Evolutionary conservation across 2,797 vertebrate genomes (phyloP).

Genomic region (Xiphophorus birchmanni): DNA sequence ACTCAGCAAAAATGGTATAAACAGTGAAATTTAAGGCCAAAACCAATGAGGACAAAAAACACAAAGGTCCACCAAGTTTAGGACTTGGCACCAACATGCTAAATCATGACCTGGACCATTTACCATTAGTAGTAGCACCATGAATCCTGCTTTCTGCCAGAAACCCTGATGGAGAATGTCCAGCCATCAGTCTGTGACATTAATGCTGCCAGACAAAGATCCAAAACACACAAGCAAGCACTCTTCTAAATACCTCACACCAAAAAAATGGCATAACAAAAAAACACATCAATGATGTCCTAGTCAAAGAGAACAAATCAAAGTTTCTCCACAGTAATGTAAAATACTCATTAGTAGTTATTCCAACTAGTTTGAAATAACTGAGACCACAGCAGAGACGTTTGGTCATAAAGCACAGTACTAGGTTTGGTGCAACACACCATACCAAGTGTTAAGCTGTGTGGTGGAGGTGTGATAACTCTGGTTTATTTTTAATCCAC

Average conservation of each 20-base stretch:
- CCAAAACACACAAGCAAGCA: background rate
- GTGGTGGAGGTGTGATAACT: background rate
- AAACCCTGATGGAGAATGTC: background rate
- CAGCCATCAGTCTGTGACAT: background rate
- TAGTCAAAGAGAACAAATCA: background rate
- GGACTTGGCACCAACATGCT: too few relatives aligned
- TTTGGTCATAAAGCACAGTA: background rate
- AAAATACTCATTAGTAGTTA: background rate
- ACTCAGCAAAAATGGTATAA: background rate
- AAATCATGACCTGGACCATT: background rate
- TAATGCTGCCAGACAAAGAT: too few relatives aligned
- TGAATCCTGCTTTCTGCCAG: background rate
- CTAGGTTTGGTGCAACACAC: background rate
- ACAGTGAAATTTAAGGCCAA: background rate
- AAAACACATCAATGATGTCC: background rate
- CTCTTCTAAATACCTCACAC: background rate
- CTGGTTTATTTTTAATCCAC: background rate
- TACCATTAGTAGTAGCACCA: background rate
- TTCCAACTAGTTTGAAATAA: background rate
- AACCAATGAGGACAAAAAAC: too few relatives aligned
- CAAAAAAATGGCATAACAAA: background rate
- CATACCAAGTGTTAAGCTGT: background rate
- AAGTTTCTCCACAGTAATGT: background rate
- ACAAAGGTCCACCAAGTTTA: background rate
- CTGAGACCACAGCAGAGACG: background rate